Percentiles rank a stretch among this genome's conserved stretches.
Conservation (phyloP, 2,797 vertebrate genomes). For the Phoebastria nigripes region DNA sequence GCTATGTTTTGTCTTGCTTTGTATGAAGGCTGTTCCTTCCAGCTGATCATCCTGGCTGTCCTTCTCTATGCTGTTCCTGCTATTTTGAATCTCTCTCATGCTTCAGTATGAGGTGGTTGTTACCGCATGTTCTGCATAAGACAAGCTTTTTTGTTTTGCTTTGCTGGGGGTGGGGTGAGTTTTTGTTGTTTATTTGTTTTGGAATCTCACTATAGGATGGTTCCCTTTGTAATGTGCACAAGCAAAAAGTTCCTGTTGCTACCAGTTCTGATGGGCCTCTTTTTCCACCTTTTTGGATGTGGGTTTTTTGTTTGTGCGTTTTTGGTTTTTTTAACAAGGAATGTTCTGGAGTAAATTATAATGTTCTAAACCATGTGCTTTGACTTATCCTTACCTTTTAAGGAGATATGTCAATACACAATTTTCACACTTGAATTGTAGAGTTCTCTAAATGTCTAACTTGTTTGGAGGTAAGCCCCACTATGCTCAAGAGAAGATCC, state of each 20-base stretch:
- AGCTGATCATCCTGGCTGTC: neutral
- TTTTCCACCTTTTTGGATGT: neutral
- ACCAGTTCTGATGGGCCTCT: neutral
- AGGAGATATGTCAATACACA: neutral
- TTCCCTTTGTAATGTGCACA: neutral
- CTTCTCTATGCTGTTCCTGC: neutral
- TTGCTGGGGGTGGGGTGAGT: rapidly evolving
- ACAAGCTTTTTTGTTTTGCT: neutral
- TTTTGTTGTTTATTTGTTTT: neutral
- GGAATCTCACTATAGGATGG: neutral
- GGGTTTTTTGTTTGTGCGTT: neutral
- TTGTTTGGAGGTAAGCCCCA: neutral
- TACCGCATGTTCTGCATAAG: neutral
- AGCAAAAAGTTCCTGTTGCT: neutral
- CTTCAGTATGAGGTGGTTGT: neutral
- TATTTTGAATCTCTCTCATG: neutral
- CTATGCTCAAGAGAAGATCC: neutral
- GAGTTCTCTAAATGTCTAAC: neutral
- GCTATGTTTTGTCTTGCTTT: neutral
- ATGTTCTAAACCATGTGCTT: neutral
- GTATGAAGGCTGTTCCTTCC: neutral
- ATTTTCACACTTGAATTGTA: neutral
- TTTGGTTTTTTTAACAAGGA: neutral
- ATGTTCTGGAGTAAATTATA: neutral
- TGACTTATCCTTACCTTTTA: neutral